Conservation (phyloP, 2,888 invertebrate genomes). For the Cheilosia urbana region DNA sequence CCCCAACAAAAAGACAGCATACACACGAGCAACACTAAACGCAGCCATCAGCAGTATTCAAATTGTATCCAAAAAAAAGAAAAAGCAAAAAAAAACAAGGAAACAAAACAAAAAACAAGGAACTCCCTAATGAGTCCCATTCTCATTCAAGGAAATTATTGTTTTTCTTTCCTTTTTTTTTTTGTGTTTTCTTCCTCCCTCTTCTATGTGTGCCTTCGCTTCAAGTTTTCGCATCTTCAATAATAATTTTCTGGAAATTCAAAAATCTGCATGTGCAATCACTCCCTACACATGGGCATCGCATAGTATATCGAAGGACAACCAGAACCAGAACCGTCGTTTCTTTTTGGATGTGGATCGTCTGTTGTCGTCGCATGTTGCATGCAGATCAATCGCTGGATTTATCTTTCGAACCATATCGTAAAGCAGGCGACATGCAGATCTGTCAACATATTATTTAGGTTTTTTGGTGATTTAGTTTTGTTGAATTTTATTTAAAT, state of each 20-base stretch:
- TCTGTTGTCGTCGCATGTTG: slow-evolving; percentile 64
- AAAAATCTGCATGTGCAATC: slow-evolving; percentile 76
- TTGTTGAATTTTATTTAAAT: slow-evolving; percentile 84
- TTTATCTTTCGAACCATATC: slow-evolving; percentile 75
- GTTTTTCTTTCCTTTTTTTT: slow-evolving; percentile 6
- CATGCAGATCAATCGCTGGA: slow-evolving; percentile 74
- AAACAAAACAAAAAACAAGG: slow-evolving; percentile 49
- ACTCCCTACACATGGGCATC: background rate
- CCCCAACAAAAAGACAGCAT: slow-evolving; percentile 41
- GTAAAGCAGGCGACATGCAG: slow-evolving; percentile 74
- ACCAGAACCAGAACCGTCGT: slow-evolving; percentile 25
- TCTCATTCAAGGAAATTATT: slow-evolving; percentile 60
- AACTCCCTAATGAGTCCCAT: slow-evolving; percentile 71
- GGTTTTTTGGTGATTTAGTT: slow-evolving; percentile 83
- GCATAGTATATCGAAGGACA: slow-evolving; percentile 19
- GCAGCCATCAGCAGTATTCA: slow-evolving; percentile 59
- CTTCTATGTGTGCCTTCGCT: background rate
- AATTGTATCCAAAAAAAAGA: slow-evolving; percentile 44
- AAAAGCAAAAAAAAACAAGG: slow-evolving; percentile 24
- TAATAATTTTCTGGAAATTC: slow-evolving; percentile 75
- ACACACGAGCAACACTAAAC: slow-evolving; percentile 38
- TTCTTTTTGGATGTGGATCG: slow-evolving; percentile 18
- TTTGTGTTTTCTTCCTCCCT: slow-evolving; percentile 14
- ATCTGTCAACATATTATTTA: slow-evolving; percentile 75
- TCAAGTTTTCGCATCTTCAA: slow-evolving; percentile 59